These are phyloP conservation scores for Synergus japonicus DNA, from an alignment of 2,888 invertebrate species.

Conservation along the genomic window DNA sequence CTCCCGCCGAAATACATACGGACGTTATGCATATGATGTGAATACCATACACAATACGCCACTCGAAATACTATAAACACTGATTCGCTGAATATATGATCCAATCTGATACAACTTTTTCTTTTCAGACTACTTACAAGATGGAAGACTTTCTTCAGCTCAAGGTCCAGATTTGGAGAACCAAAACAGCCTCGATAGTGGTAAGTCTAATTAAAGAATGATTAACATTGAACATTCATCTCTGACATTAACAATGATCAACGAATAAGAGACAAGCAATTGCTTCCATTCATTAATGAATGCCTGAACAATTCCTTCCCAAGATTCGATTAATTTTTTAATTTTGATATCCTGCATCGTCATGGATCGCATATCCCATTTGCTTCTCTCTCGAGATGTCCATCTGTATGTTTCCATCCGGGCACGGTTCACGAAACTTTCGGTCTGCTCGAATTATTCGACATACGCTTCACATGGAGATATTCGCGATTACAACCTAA, in stretches of 20 bases:
- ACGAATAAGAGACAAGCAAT: too few relatives aligned
- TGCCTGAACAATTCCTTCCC: neutral
- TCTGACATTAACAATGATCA: too few relatives aligned
- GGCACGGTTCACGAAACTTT: constrained; percentile 4
- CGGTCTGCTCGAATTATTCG: constrained; percentile 14
- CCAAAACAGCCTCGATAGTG: constrained; percentile 72
- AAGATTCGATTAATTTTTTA: constrained; percentile 7
- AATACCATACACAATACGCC: constrained; percentile 46
- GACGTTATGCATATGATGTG: constrained; percentile 44
- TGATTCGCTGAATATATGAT: constrained; percentile 42
- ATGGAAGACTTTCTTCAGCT: constrained; percentile 60
- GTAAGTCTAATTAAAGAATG: constrained; percentile 58
- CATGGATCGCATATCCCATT: constrained; percentile 29
- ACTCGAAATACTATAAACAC: constrained; percentile 47
- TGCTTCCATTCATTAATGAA: too few relatives aligned
- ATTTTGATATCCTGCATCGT: neutral
- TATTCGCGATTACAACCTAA: constrained; percentile 51
- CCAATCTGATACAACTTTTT: constrained; percentile 39
- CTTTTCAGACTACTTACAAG: constrained; percentile 65
- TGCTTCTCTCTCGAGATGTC: constrained; percentile 34
- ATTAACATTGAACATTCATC: too few relatives aligned
- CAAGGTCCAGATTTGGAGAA: constrained; percentile 69
- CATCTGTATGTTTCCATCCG: neutral
- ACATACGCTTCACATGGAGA: constrained; percentile 44
- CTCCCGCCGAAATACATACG: constrained; percentile 47